Conservation (phyloP, 2,888 invertebrate genomes). For the Bombylius discolor region DNA sequence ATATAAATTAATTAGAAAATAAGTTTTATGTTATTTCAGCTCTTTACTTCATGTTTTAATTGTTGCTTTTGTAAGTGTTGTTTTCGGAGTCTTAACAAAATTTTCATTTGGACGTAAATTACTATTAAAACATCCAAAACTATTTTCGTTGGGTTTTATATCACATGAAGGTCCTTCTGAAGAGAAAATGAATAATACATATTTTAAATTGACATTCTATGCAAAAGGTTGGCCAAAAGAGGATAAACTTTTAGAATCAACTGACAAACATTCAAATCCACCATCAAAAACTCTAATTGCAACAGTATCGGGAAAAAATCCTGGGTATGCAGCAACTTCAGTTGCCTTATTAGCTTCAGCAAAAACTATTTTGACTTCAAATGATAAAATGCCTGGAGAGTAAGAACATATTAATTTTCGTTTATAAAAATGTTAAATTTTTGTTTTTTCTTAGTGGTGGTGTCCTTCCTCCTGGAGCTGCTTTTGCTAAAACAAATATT, state of each 20-base stretch:
- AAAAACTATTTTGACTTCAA: conserved; percentile 59
- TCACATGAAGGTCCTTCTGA: conserved; percentile 53
- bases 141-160: conserved; percentile 60
- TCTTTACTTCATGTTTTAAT: conserved; percentile 41
- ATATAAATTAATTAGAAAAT: not conserved
- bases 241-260: conserved; percentile 43
- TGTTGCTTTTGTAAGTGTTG: conserved; percentile 41
- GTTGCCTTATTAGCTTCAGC: conserved; percentile 59
- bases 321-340: conserved; percentile 72
- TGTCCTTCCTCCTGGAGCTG: conserved; percentile 72
- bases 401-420: conserved; percentile 40
- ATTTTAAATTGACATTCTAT: conserved; percentile 55
- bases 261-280: conserved; percentile 37
- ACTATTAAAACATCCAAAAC: conserved; percentile 51
- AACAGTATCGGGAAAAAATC: conserved; percentile 42
- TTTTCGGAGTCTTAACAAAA: conserved; percentile 50
- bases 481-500: conserved; percentile 69
- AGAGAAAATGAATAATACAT: conserved; percentile 44
- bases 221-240: conserved; percentile 65
- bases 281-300: conserved; percentile 53
- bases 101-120: conserved; percentile 50
- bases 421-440: conserved; percentile 2
- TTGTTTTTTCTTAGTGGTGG: conserved; percentile 52
- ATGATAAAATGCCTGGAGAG: conserved; percentile 59
- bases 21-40: conserved; percentile 19